Evolutionary conservation across 2,113 vertebrate genomes (phyloP).

Genomic region (Pseudois nayaur): DNA sequence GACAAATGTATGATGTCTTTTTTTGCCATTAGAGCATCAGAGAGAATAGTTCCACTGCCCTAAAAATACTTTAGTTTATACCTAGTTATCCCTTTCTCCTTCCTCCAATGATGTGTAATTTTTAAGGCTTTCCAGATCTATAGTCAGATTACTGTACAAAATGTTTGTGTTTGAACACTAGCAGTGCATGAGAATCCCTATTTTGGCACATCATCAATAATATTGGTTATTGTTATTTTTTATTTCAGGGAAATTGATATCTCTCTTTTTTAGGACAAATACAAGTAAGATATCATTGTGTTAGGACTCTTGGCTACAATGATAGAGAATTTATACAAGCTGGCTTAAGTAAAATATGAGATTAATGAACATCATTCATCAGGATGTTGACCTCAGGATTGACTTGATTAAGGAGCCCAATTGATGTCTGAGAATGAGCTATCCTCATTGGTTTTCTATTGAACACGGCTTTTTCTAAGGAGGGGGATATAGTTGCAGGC

Average conservation of each 20-base stretch:
- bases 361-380: not conserved
- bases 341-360: not conserved
- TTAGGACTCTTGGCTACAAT: not conserved
- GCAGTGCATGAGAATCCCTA: not conserved
- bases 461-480: not conserved
- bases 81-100: not conserved
- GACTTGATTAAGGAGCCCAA: not conserved
- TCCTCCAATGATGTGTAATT: not conserved
- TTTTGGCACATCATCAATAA: not conserved
- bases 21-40: not conserved
- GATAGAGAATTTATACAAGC: not conserved
- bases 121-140: not conserved
- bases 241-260: not conserved
- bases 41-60: not conserved
- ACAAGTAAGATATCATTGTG: not conserved
- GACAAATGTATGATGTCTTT: not conserved
- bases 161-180: not conserved
- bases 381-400: not conserved
- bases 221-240: not conserved
- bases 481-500: not conserved
- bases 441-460: not conserved
- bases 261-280: conserved; percentile 9
- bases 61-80: not conserved
- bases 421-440: not conserved
- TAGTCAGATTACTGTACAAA: not conserved